Conservation (phyloP, 35 echinoderm and acorn worm genomes). For the Nesometra sesokonis region DNA sequence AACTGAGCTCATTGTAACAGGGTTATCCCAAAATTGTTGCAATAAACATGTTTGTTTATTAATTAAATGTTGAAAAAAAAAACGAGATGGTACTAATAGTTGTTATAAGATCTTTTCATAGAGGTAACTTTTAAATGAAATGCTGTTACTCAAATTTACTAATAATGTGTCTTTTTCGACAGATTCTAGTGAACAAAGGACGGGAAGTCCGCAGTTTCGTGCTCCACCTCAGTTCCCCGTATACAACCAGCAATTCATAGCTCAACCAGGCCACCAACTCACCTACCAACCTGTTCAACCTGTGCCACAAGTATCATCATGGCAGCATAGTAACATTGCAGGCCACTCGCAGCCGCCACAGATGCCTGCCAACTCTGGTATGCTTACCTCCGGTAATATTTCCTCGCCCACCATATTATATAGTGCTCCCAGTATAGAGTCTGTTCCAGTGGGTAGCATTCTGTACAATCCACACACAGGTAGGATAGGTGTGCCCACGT, state of each 20-base stretch:
- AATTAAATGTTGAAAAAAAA: too few relatives aligned
- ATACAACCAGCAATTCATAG: background rate
- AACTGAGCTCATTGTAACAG: too few relatives aligned
- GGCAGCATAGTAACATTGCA: background rate
- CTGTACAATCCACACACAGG: slow-evolving; percentile 13
- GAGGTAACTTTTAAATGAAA: too few relatives aligned
- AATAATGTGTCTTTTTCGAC: background rate
- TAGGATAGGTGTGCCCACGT: background rate
- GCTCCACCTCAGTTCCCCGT: background rate
- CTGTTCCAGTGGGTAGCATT: slow-evolving; percentile 4
- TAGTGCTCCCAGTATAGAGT: slow-evolving; percentile 3
- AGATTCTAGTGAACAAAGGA: slow-evolving; percentile 9
- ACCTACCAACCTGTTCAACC: background rate
- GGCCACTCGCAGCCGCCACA: background rate
- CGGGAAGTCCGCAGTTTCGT: slow-evolving; percentile 7
- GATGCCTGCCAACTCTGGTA: background rate
- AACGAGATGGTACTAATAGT: too few relatives aligned
- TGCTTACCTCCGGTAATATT: background rate
- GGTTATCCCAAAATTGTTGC: too few relatives aligned
- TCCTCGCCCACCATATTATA: slow-evolving; percentile 1
- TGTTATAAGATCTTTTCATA: background rate
- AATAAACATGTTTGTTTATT: too few relatives aligned
- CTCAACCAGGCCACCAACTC: background rate
- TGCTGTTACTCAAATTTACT: background rate
- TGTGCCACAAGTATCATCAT: background rate